These are phyloP conservation scores for Hephaestus fuliginosus DNA, from an alignment of 2,797 vertebrate species.

Conservation along the genomic window DNA sequence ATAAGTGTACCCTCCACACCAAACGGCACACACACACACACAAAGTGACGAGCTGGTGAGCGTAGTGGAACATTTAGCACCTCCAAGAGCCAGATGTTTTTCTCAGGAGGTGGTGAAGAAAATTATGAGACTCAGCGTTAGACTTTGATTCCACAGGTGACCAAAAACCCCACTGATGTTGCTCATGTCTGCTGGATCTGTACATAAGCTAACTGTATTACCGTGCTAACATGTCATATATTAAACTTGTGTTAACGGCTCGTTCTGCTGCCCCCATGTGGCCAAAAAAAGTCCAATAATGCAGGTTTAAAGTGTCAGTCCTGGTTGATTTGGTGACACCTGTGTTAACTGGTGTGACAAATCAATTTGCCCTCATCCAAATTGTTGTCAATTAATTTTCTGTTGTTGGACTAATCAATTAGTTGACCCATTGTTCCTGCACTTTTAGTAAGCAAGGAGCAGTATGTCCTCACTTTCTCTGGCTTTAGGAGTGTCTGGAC, in stretches of 20 bases:
- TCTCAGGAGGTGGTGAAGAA: too few species aligned
- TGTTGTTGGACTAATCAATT: background rate
- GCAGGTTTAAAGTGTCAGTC: background rate
- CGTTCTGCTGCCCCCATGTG: background rate
- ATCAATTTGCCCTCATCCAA: background rate
- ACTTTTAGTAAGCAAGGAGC: background rate
- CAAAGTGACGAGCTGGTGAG: too few species aligned
- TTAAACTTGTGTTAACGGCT: background rate
- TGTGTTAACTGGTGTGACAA: background rate
- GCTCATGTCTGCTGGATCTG: background rate
- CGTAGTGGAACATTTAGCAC: too few species aligned
- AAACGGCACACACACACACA: too few species aligned
- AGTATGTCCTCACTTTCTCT: background rate
- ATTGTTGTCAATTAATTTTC: background rate
- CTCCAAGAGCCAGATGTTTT: too few species aligned
- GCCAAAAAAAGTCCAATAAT: too few species aligned
- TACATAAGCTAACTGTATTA: too few species aligned
- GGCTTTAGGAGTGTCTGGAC: constrained; percentile 4
- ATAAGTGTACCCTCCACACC: too few species aligned
- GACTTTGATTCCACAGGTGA: background rate
- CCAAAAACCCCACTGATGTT: background rate
- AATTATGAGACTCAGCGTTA: background rate
- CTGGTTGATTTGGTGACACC: background rate
- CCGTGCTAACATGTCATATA: background rate
- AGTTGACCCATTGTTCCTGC: background rate